Evolutionary conservation across 2,888 invertebrate genomes (phyloP), one percentile per base, ranked within the genome.

Genomic region (Cryptus armator): DNA sequence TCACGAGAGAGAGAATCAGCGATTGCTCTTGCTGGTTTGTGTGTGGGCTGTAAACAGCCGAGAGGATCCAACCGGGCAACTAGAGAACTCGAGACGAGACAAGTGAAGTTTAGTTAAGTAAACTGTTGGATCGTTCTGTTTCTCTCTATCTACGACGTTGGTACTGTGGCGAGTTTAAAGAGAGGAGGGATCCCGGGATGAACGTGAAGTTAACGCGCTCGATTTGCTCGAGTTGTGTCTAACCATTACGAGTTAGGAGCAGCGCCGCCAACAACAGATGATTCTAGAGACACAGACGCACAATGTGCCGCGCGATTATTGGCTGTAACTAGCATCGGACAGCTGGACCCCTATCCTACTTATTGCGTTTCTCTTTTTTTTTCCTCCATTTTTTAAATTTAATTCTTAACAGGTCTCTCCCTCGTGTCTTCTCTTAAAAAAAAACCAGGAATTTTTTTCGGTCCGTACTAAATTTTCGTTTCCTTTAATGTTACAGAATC

Each of bases 41-140:
- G 81, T 70, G 64, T 43, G 48, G 24, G 59, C 56, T 75, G 53
- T 46, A 78, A 79, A 80, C 74, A 79, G 32, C 64, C 5, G 62
- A 14, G 53, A 64, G 71, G 71, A 70, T 32, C 37, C n/a, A 76
- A 80, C 71, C 71, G 29, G 43, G 29, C 46, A 62, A 37, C 46
- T 32, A 46, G 70, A 64, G 67, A 71, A 62, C 76, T 76, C 71
- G 44, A 76, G 74, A 71, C 74, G 74, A 81, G 81, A 78, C 46
- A 44, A 83, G 80, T 77, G 71, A 44, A 83, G 79, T 81, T 76
- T 72, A 79, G 72, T 85, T 74, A 68, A 83, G 83, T 76, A 85
- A 85, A 83, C 83, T 83, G 80, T 72, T 82, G 75, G 66, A 48
- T 83, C 70, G 70, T 44, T 77, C 56, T 44, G 62, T 53, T 19